Base-by-base conservation (phyloP, 2,797 vertebrate species). In the Scarus forsteni region DNA sequence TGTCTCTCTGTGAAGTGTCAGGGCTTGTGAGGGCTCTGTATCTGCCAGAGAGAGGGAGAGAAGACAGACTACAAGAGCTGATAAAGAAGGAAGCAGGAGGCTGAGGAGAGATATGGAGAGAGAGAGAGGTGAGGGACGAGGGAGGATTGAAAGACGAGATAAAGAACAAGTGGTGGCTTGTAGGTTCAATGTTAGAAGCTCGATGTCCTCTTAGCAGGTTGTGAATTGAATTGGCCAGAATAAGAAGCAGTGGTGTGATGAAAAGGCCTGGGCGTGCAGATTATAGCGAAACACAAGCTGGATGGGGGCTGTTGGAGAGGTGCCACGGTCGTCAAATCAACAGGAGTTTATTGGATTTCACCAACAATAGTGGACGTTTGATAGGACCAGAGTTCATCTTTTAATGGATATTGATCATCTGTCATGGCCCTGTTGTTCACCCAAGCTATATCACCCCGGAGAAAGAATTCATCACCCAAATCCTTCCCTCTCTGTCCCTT, bases 371-470 rank as follows among this genome's bases (percentile, higher is more conserved):
- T 14, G 38, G 52, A 80, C 73, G 51, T 38, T n/a, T 48, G 40
- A 75, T 35, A 8, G 35, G 46, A 53, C 18, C 34, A 56, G 38
- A 34, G 19, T 70, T 80, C 15, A 36, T 82, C n/a, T 68, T 72
- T 59, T 62, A 79, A 78, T 58, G 44, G 15, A 7, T 60, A 73
- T 73, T 49, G 73, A 79, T 73, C 53, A 52, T 50, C 27, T 70
- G 38, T 44, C 43, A 44, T 35, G 40, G 13, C 53, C 34, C 27
- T 27, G 27, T 40, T 44, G 13, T 12, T 49, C 3, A n/a, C 16
- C 43, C 42, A 18, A 66, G 10, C 58, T 57, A 9, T 3, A 3
- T 18, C 53, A 14, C 34, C 13, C 19, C 42, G 43, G 54, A 57
- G 15, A n/a, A 34, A 36, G 18, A 64, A 59, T 54, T 19, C 6